These are phyloP conservation scores for Micropterix aruncella DNA, from an alignment of 2,888 invertebrate species.

Conservation along the genomic window DNA sequence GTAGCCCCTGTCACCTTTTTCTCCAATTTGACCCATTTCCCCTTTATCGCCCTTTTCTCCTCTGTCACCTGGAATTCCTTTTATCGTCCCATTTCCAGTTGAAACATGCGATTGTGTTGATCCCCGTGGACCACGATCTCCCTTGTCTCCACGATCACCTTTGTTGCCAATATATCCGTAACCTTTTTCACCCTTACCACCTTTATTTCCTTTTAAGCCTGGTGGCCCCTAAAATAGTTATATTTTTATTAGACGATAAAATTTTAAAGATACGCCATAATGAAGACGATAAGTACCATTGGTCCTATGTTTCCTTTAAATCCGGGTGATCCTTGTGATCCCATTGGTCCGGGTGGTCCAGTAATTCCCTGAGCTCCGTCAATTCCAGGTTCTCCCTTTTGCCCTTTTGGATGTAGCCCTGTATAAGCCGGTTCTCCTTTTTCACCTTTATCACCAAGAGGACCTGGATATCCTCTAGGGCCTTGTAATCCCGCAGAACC, in stretches of 20 bases:
- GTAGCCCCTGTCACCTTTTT: constrained; percentile 55
- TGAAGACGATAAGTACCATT: no score
- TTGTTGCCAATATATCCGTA: constrained; percentile 36
- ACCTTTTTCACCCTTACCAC: constrained; percentile 48
- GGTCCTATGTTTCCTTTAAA: constrained; percentile 46
- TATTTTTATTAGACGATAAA: no score
- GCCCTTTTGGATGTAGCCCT: constrained; percentile 58
- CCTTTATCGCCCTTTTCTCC: constrained; percentile 50
- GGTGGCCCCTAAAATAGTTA: constrained; percentile 41
- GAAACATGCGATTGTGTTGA: constrained; percentile 18
- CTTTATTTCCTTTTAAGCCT: constrained; percentile 57
- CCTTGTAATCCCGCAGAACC: constrained; percentile 61
- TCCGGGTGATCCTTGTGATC: constrained; percentile 43
- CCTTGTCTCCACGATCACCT: constrained; percentile 45
- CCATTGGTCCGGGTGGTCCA: constrained; percentile 49
- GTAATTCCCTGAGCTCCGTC: constrained; percentile 55
- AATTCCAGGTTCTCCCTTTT: constrained; percentile 73
- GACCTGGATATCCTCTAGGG: constrained; percentile 60
- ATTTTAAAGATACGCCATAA: background rate
- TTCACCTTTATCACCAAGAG: constrained; percentile 52
- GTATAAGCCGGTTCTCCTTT: constrained; percentile 72
- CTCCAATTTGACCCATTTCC: constrained; percentile 43
- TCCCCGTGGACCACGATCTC: constrained; percentile 35
- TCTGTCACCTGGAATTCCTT: constrained; percentile 31
- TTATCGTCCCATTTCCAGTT: constrained; percentile 27